Conservation (phyloP, 1,140 invertebrate genomes). For the Cydia amplana region DNA sequence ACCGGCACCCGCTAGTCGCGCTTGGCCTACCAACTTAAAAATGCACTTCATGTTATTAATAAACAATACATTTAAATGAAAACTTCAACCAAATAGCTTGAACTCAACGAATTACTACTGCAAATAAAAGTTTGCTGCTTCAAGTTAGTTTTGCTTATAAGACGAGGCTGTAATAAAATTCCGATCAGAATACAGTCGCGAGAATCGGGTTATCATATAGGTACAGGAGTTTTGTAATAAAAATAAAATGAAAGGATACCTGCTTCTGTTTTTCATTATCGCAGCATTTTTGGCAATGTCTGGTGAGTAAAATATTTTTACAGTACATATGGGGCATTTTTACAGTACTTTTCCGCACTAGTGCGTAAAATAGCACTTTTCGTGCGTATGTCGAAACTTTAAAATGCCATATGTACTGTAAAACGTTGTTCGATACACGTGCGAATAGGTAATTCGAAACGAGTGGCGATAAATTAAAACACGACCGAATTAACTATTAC, state of each 20-base stretch:
- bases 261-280: neutral
- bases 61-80: neutral
- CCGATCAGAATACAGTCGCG: neutral
- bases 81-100: too few species aligned
- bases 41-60: neutral
- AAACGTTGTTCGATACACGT: too few species aligned
- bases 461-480: too few species aligned
- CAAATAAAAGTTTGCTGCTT: neutral
- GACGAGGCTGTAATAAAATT: neutral
- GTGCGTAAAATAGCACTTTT: too few species aligned
- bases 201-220: neutral
- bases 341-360: too few species aligned
- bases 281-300: conserved; percentile 2
- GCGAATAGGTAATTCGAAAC: too few species aligned
- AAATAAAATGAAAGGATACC: conserved; percentile 10
- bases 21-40: neutral
- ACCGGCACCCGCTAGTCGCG: neutral
- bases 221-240: neutral
- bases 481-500: too few species aligned
- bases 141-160: conserved; percentile 2
- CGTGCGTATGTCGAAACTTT: too few species aligned
- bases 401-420: too few species aligned
- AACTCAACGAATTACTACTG: neutral
- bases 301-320: neutral
- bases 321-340: too few species aligned